These are phyloP conservation scores for Phylloscopus trochiloides DNA, from an alignment of 2,113 vertebrate genomes.

Conservation along the genomic window DNA sequence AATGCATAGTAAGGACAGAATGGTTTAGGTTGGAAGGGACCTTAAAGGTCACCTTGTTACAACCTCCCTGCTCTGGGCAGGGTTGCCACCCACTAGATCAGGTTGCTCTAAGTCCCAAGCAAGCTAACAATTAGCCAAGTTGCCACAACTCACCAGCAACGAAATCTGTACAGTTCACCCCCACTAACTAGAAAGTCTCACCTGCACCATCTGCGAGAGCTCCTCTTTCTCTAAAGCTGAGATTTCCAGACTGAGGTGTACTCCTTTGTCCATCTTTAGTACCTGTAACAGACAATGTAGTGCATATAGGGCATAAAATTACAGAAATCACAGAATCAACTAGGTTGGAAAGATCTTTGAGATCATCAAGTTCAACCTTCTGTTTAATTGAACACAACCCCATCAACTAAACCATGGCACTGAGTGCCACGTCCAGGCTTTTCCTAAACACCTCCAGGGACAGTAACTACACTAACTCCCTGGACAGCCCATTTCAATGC, in stretches of 20 bases:
- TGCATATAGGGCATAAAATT: background rate
- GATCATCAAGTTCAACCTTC: background rate
- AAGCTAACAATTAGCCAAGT: background rate
- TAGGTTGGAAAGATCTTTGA: background rate
- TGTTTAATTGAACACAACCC: background rate
- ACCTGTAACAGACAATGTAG: background rate
- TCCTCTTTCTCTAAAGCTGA: slow-evolving; percentile 12
- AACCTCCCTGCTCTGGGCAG: background rate
- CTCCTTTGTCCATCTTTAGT: background rate
- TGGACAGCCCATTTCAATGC: background rate
- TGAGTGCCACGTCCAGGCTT: too few relatives aligned
- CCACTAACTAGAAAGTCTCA: background rate
- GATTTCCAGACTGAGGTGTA: background rate
- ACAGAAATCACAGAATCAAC: background rate
- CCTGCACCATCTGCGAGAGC: background rate
- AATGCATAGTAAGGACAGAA: background rate
- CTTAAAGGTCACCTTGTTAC: background rate
- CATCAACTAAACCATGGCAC: background rate
- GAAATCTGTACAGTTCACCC: background rate
- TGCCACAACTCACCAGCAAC: background rate
- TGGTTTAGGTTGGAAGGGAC: background rate
- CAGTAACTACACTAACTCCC: background rate
- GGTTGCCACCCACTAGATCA: background rate
- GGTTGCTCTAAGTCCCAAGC: background rate
- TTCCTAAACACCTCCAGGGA: background rate